Percentiles rank a stretch among this genome's conserved stretches.
These are phyloP conservation scores for Leptobrachium ailaonicum DNA, from an alignment of 2,113 vertebrate species.

Conservation along the genomic window DNA sequence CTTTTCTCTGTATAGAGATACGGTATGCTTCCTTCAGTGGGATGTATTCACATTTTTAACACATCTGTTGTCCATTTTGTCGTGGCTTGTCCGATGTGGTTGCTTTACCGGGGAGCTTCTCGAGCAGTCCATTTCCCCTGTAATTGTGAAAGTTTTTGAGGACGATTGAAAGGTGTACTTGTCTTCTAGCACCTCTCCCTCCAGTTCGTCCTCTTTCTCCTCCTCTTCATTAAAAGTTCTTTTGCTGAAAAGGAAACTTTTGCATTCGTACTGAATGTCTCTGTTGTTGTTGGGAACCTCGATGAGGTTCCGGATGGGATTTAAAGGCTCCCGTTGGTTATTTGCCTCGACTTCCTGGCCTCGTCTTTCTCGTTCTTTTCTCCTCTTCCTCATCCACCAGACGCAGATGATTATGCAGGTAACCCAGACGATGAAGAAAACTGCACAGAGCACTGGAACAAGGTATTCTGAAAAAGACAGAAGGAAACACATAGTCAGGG, in stretches of 20 bases:
- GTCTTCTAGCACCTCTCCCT: slow-evolving; percentile 72
- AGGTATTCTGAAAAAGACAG: slow-evolving; percentile 75
- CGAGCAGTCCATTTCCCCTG: slow-evolving; percentile 70
- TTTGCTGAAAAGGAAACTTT: slow-evolving; percentile 82
- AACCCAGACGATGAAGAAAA: slow-evolving; percentile 87
- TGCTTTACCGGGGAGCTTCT: slow-evolving; percentile 71
- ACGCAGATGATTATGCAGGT: slow-evolving; percentile 84
- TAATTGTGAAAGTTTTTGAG: slow-evolving; percentile 70
- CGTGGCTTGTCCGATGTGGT: slow-evolving; percentile 75
- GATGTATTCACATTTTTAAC: slow-evolving; percentile 79
- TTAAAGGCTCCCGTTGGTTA: slow-evolving; percentile 87
- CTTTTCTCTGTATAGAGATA: slow-evolving; percentile 51
- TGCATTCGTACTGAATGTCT: slow-evolving; percentile 81
- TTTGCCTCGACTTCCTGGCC: slow-evolving; percentile 76
- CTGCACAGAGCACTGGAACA: slow-evolving; percentile 77
- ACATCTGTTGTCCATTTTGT: slow-evolving; percentile 89
- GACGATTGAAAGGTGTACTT: slow-evolving; percentile 77
- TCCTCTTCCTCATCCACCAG: slow-evolving; percentile 90
- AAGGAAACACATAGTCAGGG: too few relatives aligned
- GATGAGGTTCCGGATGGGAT: slow-evolving; percentile 76
- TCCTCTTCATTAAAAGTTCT: slow-evolving; percentile 82
- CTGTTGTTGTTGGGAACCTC: slow-evolving; percentile 78
- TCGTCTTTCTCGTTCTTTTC: slow-evolving; percentile 84
- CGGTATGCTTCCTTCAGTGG: slow-evolving; percentile 74
- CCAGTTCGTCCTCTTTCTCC: slow-evolving; percentile 60